phyloP scores from a whole-genome alignment of 2,888 invertebrate genomes.

The Acleris emargana region DNA sequence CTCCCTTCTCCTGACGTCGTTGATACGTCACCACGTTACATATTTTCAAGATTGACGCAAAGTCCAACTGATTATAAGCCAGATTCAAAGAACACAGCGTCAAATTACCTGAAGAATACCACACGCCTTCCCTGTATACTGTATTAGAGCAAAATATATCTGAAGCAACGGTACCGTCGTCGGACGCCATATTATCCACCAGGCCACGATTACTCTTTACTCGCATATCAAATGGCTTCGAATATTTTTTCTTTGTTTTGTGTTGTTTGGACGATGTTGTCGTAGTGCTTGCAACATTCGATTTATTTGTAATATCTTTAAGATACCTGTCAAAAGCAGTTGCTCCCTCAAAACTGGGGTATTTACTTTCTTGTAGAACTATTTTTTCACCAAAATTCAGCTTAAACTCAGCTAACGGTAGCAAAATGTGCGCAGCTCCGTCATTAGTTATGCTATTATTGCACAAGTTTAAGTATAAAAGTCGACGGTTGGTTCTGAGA shows the following conservation, averaged over 20 bases:
- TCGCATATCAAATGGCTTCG: too few species aligned
- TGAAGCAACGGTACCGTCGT: too few species aligned
- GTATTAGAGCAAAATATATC: slow-evolving; percentile 21
- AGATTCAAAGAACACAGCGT: slow-evolving; percentile 58
- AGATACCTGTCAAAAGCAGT: slow-evolving; percentile 39
- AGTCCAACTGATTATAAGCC: slow-evolving; percentile 55
- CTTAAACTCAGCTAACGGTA: slow-evolving; percentile 51
- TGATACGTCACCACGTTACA: slow-evolving; percentile 55
- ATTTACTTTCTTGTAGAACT: slow-evolving; percentile 39
- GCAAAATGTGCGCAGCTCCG: slow-evolving; percentile 52
- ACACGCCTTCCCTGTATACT: slow-evolving; percentile 39
- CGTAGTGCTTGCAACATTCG: background rate
- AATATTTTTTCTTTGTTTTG: too few species aligned
- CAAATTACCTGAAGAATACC: slow-evolving; percentile 54
- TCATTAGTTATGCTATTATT: slow-evolving; percentile 55
- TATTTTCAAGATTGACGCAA: slow-evolving; percentile 47
- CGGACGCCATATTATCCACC: too few species aligned
- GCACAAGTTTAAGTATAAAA: slow-evolving; percentile 58
- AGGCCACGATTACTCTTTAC: too few species aligned
- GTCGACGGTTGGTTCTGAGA: slow-evolving; percentile 54
- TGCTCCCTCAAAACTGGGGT: slow-evolving; percentile 44
- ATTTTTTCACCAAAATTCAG: slow-evolving; percentile 48
- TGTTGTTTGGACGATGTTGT: too few species aligned
- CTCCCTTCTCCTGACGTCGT: slow-evolving; percentile 27
- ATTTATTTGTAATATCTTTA: background rate